Conservation (phyloP, 2,113 vertebrate genomes). For the Rhynchomys soricoides region DNA sequence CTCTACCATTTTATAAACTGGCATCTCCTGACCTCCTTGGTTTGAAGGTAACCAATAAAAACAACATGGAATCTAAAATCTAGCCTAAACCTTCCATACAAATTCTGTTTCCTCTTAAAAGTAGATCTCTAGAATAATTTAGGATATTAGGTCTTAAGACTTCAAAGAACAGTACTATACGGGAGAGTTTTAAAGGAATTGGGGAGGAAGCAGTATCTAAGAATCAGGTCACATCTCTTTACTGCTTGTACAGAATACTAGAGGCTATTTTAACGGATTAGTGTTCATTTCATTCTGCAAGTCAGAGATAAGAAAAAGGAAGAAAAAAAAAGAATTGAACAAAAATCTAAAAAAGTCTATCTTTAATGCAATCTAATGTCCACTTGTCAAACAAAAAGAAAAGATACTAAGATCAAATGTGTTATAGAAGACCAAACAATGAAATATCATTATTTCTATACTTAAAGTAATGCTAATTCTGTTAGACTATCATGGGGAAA, state of each 20-base stretch:
- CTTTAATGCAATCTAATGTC: background rate
- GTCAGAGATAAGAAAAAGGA: background rate
- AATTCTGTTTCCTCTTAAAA: constrained; percentile 39
- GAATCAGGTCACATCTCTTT: constrained; percentile 35
- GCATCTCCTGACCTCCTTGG: background rate
- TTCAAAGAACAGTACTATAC: background rate
- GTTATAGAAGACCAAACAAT: background rate
- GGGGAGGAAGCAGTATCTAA: background rate
- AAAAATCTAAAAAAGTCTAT: background rate
- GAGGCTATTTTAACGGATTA: constrained; percentile 24
- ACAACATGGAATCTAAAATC: background rate
- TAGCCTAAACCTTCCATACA: background rate
- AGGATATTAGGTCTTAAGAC: background rate
- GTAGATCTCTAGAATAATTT: background rate
- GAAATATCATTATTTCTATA: constrained; percentile 3
- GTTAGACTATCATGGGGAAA: background rate
- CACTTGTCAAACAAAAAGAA: background rate
- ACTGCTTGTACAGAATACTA: constrained; percentile 36
- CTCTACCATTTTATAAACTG: background rate
- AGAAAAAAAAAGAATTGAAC: background rate
- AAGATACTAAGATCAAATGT: background rate
- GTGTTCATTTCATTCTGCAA: constrained; percentile 28
- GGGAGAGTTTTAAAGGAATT: background rate
- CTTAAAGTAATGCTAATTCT: background rate
- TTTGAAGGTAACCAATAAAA: background rate